These are phyloP conservation scores for Myripristis jacobus DNA, from an alignment of 2,797 vertebrate genomes.

Conservation along the genomic window DNA sequence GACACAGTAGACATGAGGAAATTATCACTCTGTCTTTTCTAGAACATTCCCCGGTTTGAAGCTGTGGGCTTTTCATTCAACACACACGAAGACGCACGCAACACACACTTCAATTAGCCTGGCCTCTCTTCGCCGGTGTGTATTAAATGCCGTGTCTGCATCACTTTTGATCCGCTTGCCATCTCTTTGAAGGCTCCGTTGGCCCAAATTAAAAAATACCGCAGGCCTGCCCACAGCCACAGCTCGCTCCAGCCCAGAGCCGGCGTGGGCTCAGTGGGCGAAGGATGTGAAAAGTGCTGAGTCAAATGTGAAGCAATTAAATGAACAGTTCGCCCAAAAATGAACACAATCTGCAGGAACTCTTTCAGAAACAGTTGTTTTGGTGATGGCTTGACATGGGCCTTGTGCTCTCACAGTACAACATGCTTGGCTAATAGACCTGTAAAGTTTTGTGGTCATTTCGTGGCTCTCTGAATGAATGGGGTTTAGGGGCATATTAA, in stretches of 20 bases:
- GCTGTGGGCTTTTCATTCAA: background rate
- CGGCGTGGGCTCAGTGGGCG: conserved; percentile 15
- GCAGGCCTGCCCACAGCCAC: conserved; percentile 42
- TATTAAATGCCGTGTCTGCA: conserved; percentile 28
- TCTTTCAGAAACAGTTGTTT: too few relatives aligned
- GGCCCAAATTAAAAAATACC: conserved; percentile 57
- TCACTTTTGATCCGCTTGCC: conserved; percentile 37
- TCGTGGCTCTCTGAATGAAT: too few relatives aligned
- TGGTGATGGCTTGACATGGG: too few relatives aligned
- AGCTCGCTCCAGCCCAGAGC: background rate
- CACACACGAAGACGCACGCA: rapidly evolving
- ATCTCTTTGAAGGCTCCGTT: conserved; percentile 59
- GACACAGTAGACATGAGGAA: conserved; percentile 28
- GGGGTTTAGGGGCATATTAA: too few relatives aligned
- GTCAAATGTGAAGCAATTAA: conserved; percentile 16
- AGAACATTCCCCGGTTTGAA: background rate
- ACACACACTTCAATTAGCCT: background rate
- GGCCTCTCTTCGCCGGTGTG: background rate
- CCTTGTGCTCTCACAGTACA: too few relatives aligned
- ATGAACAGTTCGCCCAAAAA: too few relatives aligned
- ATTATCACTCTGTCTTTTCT: conserved; percentile 27
- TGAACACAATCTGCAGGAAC: too few relatives aligned
- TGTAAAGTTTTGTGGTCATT: too few relatives aligned
- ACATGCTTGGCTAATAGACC: too few relatives aligned
- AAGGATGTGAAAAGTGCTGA: conserved; percentile 21